Evolutionary conservation across 2,888 invertebrate genomes (phyloP), one percentile per base, ranked within the genome.

Genomic region (Callyntrura sp.): DNA sequence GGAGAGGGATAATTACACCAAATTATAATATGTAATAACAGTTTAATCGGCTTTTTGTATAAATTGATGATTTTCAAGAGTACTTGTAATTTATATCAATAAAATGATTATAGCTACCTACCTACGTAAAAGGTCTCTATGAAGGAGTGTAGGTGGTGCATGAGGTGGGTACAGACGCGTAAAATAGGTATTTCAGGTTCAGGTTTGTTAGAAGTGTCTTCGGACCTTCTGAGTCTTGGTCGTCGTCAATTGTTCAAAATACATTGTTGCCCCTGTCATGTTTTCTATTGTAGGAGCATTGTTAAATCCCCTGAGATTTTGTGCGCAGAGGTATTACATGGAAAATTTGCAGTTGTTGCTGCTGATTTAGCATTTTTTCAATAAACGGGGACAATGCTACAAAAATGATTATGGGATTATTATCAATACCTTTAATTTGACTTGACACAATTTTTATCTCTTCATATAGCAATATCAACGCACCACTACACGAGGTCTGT

Each of bases 371-470:
- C 48, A 48, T 78, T 23, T 81, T 60, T 81, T 68, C 62, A 78
- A 78, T 78, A 78, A 70, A 84, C 51, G 70, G 70, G 70, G 70
- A 84, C 68, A 84, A 84, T 70, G 51, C 20, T 84, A 51, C 5
- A 48, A 35, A 35, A 35, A 84, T 78, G 48, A 84, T 84, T 76
- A 62, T 88, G 88, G 78, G 88, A 88, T 78, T 84, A 73, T 76
- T 84, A 78, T 79, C 79, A 86, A 78, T 79, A 78, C 28, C 51
- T 79, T 86, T 48, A 51, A 73, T 55, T 78, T 76, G 23, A 88
- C 88, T 88, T 88, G 88, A 88, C 88, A 88, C 88, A 88, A 88
- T 84, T 88, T 88, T 88, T 84, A 88, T 84, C 65, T 23, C 23
- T 48, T 11, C 48, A 14, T 55, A 1, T 51, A 14, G 45, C 70